Conservation (phyloP, 2,888 invertebrate genomes). For the Diaperis boleti region DNA sequence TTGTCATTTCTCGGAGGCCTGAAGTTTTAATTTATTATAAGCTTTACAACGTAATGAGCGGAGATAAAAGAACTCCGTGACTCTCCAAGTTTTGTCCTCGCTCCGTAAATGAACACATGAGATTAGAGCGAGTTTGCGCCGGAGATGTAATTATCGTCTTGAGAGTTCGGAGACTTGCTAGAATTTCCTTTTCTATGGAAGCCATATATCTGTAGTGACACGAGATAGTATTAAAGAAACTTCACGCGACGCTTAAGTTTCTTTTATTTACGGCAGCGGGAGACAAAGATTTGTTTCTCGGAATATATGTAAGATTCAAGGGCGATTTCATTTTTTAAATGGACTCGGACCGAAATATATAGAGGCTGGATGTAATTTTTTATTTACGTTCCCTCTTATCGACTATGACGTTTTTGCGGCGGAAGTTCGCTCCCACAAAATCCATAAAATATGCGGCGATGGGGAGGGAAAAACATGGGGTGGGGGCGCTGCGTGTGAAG, state of each 20-base stretch:
- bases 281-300: background rate
- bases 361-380: constrained; percentile 5
- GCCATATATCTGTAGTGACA: no score
- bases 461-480: no score
- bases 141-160: no score
- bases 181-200: no score
- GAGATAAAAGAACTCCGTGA: no score
- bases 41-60: constrained; percentile 16
- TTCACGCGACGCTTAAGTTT: background rate
- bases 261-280: background rate
- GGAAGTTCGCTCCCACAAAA: background rate
- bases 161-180: no score
- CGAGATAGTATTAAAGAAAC: no score
- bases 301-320: background rate
- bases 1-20: constrained; percentile 24
- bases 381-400: constrained; percentile 18
- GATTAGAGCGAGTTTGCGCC: no score
- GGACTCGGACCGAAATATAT: background rate
- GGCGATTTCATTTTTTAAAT: constrained; percentile 6
- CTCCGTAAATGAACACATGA: no score
- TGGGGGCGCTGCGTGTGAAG: no score
- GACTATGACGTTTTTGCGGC: constrained; percentile 6
- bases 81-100: no score
- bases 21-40: constrained; percentile 37
- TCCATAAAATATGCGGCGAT: constrained; percentile 13